Evolutionary conservation across 2,888 invertebrate species (phyloP), one percentile per base, ranked within the genome.

Genomic region (Amiota mariae): DNA sequence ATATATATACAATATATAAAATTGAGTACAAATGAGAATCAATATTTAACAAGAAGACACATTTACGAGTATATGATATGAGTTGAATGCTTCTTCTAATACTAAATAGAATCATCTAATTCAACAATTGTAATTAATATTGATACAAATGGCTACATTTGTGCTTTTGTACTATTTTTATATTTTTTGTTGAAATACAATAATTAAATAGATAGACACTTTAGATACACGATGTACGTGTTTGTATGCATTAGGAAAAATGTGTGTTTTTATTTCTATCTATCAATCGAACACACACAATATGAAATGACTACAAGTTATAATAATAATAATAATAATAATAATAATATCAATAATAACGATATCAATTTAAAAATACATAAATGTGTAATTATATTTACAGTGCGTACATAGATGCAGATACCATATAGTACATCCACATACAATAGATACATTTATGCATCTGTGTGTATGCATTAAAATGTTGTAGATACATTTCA

Each of bases 311-410:
- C 11, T 51, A 51, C 11, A 51, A 13, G n/a, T 13, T 2, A 13
- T 51, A 51, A 51, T 13, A 51, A n/a, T n/a, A n/a, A n/a, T n/a
- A n/a, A n/a, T n/a, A n/a, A n/a, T 1, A 51, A 4, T 51, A 51
- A 51, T 10, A 51, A 51, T 51, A 51, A 51, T 51, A 51, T 57
- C 36, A 36, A 36, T 36, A 36, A 36, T 36, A 36, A 36, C 6
- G 36, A 36, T 18, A 59, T 20, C 15, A 15, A 59, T 9, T 15
- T 15, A 54, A 15, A 63, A 13, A 63, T 63, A 63, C 63, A 63
- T 15, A 46, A 66, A 66, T 66, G 49, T 13, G 48, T 68, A 54
- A 68, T 68, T 54, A 68, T 54, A 68, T 68, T 68, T 68, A 12
- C 51, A 68, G 36, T 68, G 67, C 67, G 36, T 68, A 20, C 46